These are phyloP conservation scores for Tyto alba DNA, from an alignment of 2,113 vertebrate genomes.

Conservation along the genomic window DNA sequence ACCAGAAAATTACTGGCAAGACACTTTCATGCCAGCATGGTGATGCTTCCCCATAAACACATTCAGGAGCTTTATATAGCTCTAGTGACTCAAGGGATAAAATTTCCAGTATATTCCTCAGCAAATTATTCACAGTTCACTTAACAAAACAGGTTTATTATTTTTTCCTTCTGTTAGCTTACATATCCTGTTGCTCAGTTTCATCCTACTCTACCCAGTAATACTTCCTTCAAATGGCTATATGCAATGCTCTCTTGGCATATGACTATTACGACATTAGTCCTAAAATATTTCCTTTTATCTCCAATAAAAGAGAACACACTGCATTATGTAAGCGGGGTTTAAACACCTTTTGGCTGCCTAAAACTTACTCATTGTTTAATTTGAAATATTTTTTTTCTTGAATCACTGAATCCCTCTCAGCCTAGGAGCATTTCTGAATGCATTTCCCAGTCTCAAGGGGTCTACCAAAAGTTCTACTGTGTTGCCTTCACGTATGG, in stretches of 20 bases:
- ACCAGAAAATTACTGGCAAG: background rate
- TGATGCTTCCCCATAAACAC: background rate
- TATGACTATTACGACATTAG: background rate
- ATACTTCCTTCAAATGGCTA: background rate
- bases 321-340: background rate
- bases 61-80: background rate
- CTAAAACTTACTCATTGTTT: background rate
- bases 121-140: background rate
- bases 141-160: background rate
- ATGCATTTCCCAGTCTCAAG: background rate
- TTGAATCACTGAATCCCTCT: background rate
- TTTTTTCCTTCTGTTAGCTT: background rate
- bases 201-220: background rate
- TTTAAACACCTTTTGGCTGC: background rate
- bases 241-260: background rate
- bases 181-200: background rate
- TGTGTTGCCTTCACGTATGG: fast-evolving
- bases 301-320: background rate
- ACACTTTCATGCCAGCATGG: background rate
- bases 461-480: background rate
- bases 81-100: background rate
- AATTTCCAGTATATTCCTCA: background rate
- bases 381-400: background rate
- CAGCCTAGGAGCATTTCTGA: background rate
- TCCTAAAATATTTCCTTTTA: background rate